Base-by-base conservation (phyloP, 1,140 invertebrate species). In the Zaprionus nigranus region DNA sequence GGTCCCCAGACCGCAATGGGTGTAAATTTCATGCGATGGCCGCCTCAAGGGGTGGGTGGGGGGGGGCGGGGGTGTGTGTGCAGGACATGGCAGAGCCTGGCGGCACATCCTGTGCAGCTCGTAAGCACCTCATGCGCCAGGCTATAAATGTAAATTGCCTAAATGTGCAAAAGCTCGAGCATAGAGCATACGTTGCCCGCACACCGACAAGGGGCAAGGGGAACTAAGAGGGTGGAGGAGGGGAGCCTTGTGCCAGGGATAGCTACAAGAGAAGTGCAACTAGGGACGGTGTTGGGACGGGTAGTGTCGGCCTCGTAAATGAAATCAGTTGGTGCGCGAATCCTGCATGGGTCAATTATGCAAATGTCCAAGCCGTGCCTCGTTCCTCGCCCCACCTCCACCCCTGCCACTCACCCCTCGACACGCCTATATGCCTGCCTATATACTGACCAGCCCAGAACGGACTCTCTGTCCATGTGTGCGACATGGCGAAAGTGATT, bases 331-430 rank as follows among this genome's bases (percentile, higher is more conserved):
- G 86, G 85, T 90, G 85, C 86, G 85, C 85, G 85, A 90, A 90
- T 90, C 86, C 85, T 90, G 85, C 82, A 90, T 90, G 85, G 86
- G 86, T 90, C 85, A 90, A 90, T 90, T 90, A 90, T 90, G 85
- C 85, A 90, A 90, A 90, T 90, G 86, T 81, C 62, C 80, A 59
- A 53, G 74, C 69, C 30, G 30, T 34, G 30, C 30, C 82, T 69
- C 64, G 65, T 56, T 65, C 73, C 24, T 20, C 43, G 7, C 15
- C n/a, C 38, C 68, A 57, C 53, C 24, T 12, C 24, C 26, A n/a
- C 13, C 51, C 9, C 9, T 51, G 26, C 2, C 11, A 2, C 58
- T 17, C 28, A n/a, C 4, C 26, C 40, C 3, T 13, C 43, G 2
- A 64, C 67, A 71, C 56, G 51, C 64, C 56, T 30, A 51, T 40